phyloP scores from a whole-genome alignment of 2,113 vertebrate genomes.

The Rattus rattus region DNA sequence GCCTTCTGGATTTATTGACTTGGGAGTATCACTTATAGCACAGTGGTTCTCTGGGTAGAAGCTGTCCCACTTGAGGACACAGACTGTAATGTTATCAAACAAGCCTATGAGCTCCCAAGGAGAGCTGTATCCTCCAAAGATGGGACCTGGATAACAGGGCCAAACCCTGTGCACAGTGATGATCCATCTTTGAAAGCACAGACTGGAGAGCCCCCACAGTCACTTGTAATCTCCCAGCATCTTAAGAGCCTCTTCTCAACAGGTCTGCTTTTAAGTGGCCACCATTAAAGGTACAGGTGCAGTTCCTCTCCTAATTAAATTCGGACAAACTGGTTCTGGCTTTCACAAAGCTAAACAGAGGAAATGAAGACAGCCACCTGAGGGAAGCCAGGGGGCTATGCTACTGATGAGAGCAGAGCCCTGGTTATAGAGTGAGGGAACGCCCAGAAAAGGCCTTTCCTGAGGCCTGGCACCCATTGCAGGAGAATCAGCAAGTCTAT shows the following conservation, averaged over 20 bases:
- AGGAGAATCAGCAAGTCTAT: background rate
- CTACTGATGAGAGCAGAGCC: background rate
- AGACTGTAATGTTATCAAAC: background rate
- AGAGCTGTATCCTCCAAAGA: background rate
- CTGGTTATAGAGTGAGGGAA: background rate
- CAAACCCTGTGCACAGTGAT: background rate
- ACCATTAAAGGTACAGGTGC: background rate
- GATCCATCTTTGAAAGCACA: background rate
- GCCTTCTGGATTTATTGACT: background rate
- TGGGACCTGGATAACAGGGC: background rate
- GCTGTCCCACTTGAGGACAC: background rate
- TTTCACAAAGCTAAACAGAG: constrained; percentile 31
- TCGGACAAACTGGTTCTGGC: background rate
- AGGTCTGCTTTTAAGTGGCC: constrained; percentile 16
- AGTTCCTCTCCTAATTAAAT: background rate
- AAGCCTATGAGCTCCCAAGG: background rate
- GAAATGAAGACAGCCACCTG: background rate
- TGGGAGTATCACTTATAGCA: accelerated
- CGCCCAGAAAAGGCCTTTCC: accelerated
- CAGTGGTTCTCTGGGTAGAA: background rate
- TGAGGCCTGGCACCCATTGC: accelerated
- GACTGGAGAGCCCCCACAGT: background rate
- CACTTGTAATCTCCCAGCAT: background rate
- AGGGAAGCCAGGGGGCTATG: background rate
- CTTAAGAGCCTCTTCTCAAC: background rate